Percentiles rank a stretch among this genome's conserved stretches.
phyloP scores from a whole-genome alignment of 2,888 invertebrate species.

The Ophion ventricosus region DNA sequence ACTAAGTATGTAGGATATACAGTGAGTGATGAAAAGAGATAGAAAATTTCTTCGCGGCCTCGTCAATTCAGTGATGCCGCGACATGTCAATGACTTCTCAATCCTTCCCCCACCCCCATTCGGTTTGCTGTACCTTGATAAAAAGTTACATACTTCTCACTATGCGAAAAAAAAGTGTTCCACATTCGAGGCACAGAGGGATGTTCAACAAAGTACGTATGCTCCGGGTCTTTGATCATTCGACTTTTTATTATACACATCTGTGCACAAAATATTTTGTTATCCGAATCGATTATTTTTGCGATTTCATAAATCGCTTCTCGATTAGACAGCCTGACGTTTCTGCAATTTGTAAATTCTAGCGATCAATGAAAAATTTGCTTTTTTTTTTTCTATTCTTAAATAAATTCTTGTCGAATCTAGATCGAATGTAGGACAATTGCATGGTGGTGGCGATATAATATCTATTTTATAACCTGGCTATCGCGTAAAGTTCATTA shows the following conservation, averaged over 20 bases:
- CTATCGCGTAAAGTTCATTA: slow-evolving; percentile 53
- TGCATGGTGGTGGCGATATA: not conserved
- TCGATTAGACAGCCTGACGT: not conserved
- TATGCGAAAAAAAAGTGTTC: slow-evolving; percentile 48
- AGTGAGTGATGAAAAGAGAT: slow-evolving; percentile 20
- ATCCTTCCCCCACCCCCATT: not conserved
- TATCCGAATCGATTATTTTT: not conserved
- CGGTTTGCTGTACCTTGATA: slow-evolving; percentile 26
- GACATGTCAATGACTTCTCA: slow-evolving; percentile 54
- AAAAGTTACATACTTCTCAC: slow-evolving; percentile 18
- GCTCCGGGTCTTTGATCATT: too few species aligned
- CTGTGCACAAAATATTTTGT: too few species aligned
- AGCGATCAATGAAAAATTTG: not conserved
- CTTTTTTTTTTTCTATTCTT: too few species aligned
- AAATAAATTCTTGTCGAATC: not conserved
- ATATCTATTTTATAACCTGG: slow-evolving; percentile 31
- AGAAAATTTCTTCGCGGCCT: slow-evolving; percentile 38
- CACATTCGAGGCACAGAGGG: slow-evolving; percentile 20
- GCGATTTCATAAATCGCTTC: not conserved
- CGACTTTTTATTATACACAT: too few species aligned
- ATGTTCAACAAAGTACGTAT: not conserved
- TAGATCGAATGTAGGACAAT: not conserved
- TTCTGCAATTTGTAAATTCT: not conserved
- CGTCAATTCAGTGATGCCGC: slow-evolving; percentile 33
- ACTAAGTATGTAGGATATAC: slow-evolving; percentile 4